These are phyloP conservation scores for Encarsia formosa DNA, from an alignment of 2,888 invertebrate species.

Conservation along the genomic window DNA sequence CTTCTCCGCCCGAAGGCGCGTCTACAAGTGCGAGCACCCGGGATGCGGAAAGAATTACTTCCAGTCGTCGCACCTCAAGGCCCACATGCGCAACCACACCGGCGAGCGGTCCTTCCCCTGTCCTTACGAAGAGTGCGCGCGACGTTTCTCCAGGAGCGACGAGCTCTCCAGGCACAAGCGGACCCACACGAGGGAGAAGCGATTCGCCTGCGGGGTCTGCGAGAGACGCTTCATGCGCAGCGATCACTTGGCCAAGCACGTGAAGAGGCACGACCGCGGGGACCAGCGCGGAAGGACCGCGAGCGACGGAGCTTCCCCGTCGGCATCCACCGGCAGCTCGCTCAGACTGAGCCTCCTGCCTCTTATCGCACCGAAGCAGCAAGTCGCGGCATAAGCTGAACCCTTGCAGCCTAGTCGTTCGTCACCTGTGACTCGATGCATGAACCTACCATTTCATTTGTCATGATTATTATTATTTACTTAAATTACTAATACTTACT, in stretches of 20 bases:
- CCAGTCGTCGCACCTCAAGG: constrained; percentile 94
- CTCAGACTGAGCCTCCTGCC: constrained; percentile 42
- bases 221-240: constrained; percentile 82
- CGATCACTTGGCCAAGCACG: constrained; percentile 88
- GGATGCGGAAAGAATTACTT: constrained; percentile 94
- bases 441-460: too few species aligned
- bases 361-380: neutral
- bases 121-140: constrained; percentile 80
- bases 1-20: constrained; percentile 63
- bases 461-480: too few species aligned
- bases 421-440: too few species aligned
- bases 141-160: constrained; percentile 85
- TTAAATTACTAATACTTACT: too few species aligned
- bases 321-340: constrained; percentile 26
- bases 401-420: too few species aligned
- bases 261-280: constrained; percentile 76
- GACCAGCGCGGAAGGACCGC: constrained; percentile 54
- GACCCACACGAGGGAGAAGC: constrained; percentile 94
- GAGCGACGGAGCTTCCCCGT: too few species aligned
- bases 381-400: neutral
- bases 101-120: constrained; percentile 89
- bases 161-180: constrained; percentile 88
- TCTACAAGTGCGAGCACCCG: constrained; percentile 81
- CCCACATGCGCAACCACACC: constrained; percentile 89
- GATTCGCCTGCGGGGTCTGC: constrained; percentile 82